phyloP scores from a whole-genome alignment of 2,113 vertebrate genomes.

The Perccottus glenii region DNA sequence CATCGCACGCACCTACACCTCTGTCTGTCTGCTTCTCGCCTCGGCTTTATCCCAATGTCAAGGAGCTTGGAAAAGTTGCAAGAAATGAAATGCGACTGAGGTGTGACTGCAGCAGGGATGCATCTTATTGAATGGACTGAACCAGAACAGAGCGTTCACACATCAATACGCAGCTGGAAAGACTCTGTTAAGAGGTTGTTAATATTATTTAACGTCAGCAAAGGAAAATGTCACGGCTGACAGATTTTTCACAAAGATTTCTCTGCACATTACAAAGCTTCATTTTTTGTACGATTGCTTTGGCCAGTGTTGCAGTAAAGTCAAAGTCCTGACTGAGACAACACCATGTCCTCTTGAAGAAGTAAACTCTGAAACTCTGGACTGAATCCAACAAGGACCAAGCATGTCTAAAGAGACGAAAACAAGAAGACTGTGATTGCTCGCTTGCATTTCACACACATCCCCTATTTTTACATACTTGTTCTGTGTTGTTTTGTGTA shows the following conservation, averaged over 20 bases:
- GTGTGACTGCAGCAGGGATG: conserved; percentile 43
- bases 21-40: conserved; percentile 11
- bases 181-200: conserved; percentile 39
- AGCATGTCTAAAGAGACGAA: too few relatives aligned
- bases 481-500: too few relatives aligned
- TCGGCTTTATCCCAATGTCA: conserved; percentile 29
- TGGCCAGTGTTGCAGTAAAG: too few relatives aligned
- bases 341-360: too few relatives aligned
- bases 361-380: too few relatives aligned
- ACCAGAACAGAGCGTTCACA: conserved; percentile 48
- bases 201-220: conserved; percentile 22
- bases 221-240: conserved; percentile 22
- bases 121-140: conserved; percentile 36
- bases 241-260: conserved; percentile 1
- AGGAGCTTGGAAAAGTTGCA: conserved; percentile 29
- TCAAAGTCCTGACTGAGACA: too few relatives aligned
- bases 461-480: too few relatives aligned
- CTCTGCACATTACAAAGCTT: neutral
- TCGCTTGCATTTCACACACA: too few relatives aligned
- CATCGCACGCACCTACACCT: conserved; percentile 22
- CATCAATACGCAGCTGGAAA: conserved; percentile 41
- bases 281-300: neutral
- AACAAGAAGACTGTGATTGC: too few relatives aligned
- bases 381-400: too few relatives aligned
- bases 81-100: conserved; percentile 60